phyloP scores from a whole-genome alignment of 2,113 vertebrate species.

The Eptesicus fuscus region DNA sequence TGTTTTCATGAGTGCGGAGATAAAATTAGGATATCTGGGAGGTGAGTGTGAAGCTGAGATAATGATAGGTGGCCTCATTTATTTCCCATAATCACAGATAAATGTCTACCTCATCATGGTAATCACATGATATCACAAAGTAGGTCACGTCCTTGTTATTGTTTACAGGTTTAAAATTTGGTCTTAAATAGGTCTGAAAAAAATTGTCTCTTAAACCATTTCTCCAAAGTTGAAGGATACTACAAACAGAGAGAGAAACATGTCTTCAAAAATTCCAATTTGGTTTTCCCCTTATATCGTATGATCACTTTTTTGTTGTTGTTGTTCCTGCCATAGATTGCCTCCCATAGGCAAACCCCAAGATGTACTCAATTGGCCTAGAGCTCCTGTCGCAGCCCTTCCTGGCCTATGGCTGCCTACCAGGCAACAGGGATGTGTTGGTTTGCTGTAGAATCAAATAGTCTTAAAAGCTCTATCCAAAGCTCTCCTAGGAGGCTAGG shows the following conservation, averaged over 20 bases:
- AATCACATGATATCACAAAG: not conserved
- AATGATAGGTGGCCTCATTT: constrained; percentile 32
- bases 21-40: constrained; percentile 52
- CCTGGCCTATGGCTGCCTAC: not conserved
- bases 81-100: not conserved
- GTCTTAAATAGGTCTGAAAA: not conserved
- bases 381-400: not conserved
- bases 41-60: constrained; percentile 37
- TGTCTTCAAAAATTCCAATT: not conserved
- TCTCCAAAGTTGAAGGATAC: not conserved
- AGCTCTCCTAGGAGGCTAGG: not conserved
- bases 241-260: not conserved
- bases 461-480: not conserved
- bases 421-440: not conserved
- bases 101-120: not conserved
- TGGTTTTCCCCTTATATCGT: not conserved
- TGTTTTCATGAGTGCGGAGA: constrained; percentile 51
- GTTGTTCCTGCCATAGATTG: not conserved
- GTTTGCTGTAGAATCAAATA: not conserved
- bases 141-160: not conserved
- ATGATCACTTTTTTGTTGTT: not conserved
- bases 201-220: not conserved
- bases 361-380: not conserved
- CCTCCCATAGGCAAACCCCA: not conserved
- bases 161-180: not conserved